Evolutionary conservation across 2,113 vertebrate species (phyloP).

Genomic region (Onychostoma macrolepis): DNA sequence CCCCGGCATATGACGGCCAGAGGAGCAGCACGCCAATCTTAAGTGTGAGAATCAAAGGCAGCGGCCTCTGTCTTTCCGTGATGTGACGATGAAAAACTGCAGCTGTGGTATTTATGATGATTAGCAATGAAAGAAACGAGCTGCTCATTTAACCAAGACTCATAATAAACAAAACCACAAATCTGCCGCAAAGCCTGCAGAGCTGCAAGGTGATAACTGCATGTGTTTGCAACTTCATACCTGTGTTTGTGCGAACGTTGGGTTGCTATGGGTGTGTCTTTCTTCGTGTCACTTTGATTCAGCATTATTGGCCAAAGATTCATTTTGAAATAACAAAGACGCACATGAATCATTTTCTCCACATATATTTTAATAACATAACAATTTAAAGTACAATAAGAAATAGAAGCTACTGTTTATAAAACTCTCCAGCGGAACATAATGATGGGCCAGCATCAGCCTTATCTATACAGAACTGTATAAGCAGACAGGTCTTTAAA

Average conservation of each 20-base stretch:
- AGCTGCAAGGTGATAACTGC: slow-evolving; percentile 20
- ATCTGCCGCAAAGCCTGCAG: slow-evolving; percentile 46
- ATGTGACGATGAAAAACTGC: background rate
- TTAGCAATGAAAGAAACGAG: slow-evolving; percentile 45
- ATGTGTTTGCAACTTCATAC: slow-evolving; percentile 33
- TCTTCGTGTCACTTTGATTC: slow-evolving; percentile 12
- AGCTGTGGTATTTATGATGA: slow-evolving; percentile 26
- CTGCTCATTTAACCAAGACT: slow-evolving; percentile 36
- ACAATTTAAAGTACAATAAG: slow-evolving; percentile 94
- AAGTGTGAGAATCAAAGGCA: background rate
- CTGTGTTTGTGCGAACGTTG: slow-evolving; percentile 14
- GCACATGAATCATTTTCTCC: slow-evolving; percentile 76
- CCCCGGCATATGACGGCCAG: background rate
- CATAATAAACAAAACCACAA: slow-evolving; percentile 54
- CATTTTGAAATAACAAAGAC: background rate
- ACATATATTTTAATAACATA: slow-evolving; percentile 86
- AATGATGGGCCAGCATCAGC: slow-evolving; percentile 99
- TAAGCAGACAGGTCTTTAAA: slow-evolving; percentile 77
- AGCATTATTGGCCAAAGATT: background rate
- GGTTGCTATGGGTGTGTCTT: slow-evolving; percentile 3
- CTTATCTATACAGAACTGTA: slow-evolving; percentile 70
- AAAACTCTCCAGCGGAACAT: slow-evolving; percentile 98
- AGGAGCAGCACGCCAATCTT: background rate
- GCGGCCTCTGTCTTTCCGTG: slow-evolving; percentile 3
- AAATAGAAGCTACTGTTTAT: slow-evolving; percentile 99